A percentile compares a stretch with the other conserved stretches of the same genome.
Conservation (phyloP, 2,888 invertebrate species). For the Tyria jacobaeae region DNA sequence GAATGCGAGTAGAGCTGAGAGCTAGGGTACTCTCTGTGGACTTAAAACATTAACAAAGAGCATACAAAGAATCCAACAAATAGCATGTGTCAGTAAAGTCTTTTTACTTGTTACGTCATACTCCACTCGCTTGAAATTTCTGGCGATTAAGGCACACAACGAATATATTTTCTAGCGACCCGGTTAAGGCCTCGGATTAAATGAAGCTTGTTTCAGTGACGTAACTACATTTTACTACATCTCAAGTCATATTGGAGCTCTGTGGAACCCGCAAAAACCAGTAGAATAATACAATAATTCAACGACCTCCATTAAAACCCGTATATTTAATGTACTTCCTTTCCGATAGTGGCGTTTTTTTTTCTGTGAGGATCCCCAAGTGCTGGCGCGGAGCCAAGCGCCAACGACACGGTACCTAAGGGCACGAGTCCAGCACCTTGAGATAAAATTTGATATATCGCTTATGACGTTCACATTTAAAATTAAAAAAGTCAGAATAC, state of each 20-base stretch:
- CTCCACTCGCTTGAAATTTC: conserved; percentile 28
- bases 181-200: conserved; percentile 31
- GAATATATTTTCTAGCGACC: conserved; percentile 33
- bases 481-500: conserved; percentile 33
- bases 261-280: conserved; percentile 33
- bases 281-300: conserved; percentile 47
- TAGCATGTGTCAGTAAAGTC: conserved; percentile 8
- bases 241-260: conserved; percentile 32
- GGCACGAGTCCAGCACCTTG: conserved; percentile 59
- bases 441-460: conserved; percentile 50
- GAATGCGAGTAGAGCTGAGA: not conserved
- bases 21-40: not conserved
- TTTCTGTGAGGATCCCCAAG: conserved; percentile 50
- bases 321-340: conserved; percentile 58
- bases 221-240: conserved; percentile 32
- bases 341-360: conserved; percentile 58
- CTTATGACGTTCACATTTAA: conserved; percentile 34
- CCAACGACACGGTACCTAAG: conserved; percentile 59
- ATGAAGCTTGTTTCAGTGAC: conserved; percentile 24
- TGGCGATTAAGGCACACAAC: conserved; percentile 35
- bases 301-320: conserved; percentile 43
- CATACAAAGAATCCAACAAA: not conserved
- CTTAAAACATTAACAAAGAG: not conserved
- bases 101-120: conserved; percentile 28
- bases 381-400: conserved; percentile 61